Evolutionary conservation across 2,797 vertebrate genomes (phyloP).

Genomic region (Pogoniulus pusillus): DNA sequence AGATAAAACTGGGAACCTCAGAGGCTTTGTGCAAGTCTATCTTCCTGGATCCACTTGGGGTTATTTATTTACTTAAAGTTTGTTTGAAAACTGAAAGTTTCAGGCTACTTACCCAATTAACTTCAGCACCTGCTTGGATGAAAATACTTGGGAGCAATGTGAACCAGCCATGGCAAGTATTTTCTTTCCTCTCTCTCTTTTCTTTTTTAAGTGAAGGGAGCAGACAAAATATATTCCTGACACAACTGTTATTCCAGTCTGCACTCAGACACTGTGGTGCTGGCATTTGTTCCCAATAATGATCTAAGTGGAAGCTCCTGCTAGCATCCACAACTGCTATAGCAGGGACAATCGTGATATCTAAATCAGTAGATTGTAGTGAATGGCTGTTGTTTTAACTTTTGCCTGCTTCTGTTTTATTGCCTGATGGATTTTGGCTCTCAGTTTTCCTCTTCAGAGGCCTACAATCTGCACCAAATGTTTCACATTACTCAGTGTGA

Average conservation of each 20-base stretch:
- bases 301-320: conserved; percentile 45
- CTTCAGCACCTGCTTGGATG: conserved; percentile 80
- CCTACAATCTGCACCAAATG: conserved; percentile 97
- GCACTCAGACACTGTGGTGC: neutral
- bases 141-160: conserved; percentile 76
- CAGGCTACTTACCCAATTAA: conserved; percentile 76
- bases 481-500: conserved; percentile 99
- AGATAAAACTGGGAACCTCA: conserved; percentile 75
- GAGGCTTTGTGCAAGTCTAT: conserved; percentile 66
- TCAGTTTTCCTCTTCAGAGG: conserved; percentile 84
- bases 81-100: conserved; percentile 73
- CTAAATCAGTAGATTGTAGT: conserved; percentile 83
- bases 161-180: neutral
- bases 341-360: conserved; percentile 74
- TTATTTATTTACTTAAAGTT: conserved; percentile 88
- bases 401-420: conserved; percentile 88
- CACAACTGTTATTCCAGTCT: neutral
- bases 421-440: conserved; percentile 85
- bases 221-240: neutral
- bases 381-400: conserved; percentile 83
- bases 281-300: conserved; percentile 36
- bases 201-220: neutral
- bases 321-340: conserved; percentile 22
- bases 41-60: conserved; percentile 72
- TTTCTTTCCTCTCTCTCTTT: accelerated